Evolutionary conservation across 30 jellyfish, hydroid and myxozoan genomes (phyloP).

Genomic region (Pseudorhiza aurosa): DNA sequence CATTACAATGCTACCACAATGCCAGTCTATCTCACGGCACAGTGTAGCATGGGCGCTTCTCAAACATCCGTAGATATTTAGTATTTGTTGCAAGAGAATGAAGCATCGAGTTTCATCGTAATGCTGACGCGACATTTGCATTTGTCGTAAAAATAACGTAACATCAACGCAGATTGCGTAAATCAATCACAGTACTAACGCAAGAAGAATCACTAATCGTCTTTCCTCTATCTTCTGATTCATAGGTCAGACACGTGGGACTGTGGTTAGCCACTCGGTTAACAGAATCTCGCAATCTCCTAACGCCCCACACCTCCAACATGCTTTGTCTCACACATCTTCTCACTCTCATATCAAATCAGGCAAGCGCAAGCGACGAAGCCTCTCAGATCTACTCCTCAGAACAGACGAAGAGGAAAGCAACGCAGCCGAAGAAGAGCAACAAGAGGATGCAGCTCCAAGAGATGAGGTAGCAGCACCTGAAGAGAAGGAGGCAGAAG

Average conservation of each 20-base stretch:
- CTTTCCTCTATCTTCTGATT: constrained; percentile 49
- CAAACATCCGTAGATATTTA: too few species aligned
- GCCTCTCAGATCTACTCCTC: constrained; percentile 51
- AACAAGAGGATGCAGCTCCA: constrained; percentile 54
- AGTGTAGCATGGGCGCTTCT: too few species aligned
- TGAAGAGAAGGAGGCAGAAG: constrained; percentile 24
- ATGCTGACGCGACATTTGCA: background rate
- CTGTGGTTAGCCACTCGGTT: constrained; percentile 84
- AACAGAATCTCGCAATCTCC: constrained; percentile 94
- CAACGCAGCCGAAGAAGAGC: constrained; percentile 53
- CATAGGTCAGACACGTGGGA: constrained; percentile 80
- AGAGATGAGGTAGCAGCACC: constrained; percentile 47
- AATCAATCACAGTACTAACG: too few species aligned
- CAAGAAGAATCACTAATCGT: too few species aligned
- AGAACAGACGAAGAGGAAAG: constrained; percentile 40
- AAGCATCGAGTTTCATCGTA: too few species aligned
- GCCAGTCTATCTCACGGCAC: too few species aligned
- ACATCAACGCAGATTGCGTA: too few species aligned
- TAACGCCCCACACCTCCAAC: constrained; percentile 86
- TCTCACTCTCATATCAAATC: constrained; percentile 85
- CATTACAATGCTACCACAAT: too few species aligned
- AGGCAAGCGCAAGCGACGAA: constrained; percentile 69
- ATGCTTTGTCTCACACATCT: constrained; percentile 86
- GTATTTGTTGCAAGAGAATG: too few species aligned
- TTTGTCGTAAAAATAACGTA: background rate